These are phyloP conservation scores for Dissostichus mawsoni DNA, from an alignment of 2,113 vertebrate species.

Conservation along the genomic window DNA sequence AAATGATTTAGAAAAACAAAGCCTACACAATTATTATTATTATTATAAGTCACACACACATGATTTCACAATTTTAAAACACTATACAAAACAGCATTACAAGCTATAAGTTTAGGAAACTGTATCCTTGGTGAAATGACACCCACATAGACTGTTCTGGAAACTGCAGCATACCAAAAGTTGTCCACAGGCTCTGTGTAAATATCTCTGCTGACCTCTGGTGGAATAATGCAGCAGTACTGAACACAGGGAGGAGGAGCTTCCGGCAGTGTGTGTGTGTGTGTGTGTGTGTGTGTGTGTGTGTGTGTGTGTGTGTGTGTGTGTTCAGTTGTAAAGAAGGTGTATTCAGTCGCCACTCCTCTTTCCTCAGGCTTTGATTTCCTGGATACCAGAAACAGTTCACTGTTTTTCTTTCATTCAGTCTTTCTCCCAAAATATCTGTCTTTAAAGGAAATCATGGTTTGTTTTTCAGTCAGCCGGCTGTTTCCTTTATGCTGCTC, in stretches of 20 bases:
- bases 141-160: not conserved
- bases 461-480: not conserved
- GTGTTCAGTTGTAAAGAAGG: not conserved
- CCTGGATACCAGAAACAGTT: conserved; percentile 29
- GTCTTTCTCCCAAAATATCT: too few species aligned
- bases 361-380: not conserved
- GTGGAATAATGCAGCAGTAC: conserved; percentile 36
- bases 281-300: too few species aligned
- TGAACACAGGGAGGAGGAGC: not conserved
- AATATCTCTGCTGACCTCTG: conserved; percentile 65
- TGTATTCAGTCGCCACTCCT: not conserved
- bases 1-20: not conserved
- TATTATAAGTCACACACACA: not conserved
- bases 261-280: not conserved
- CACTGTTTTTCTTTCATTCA: not conserved
- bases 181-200: not conserved
- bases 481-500: not conserved
- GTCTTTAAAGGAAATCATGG: not conserved
- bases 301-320: not conserved
- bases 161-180: not conserved
- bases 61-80: too few species aligned
- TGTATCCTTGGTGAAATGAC: not conserved
- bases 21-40: not conserved
- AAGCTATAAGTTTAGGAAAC: not conserved
- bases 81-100: not conserved